phyloP scores from a whole-genome alignment of 2,797 vertebrate species.

The Tenualosa thibaudeaui region DNA sequence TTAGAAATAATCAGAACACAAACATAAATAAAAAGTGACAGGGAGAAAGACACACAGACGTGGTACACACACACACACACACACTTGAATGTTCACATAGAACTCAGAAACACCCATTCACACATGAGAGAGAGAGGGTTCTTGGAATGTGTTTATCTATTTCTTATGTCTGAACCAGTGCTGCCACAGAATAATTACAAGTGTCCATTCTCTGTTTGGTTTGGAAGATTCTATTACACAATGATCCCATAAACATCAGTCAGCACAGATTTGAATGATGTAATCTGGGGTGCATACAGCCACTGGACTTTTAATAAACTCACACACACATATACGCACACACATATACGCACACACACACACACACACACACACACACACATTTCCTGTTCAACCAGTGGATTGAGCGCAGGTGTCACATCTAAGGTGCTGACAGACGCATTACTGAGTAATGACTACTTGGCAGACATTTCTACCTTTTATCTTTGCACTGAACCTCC shows the following conservation, averaged over 20 bases:
- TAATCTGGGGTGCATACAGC: background rate
- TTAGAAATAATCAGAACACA: background rate
- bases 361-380: constrained; percentile 11
- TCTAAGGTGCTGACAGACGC: background rate
- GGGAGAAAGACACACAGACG: background rate
- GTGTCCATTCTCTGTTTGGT: background rate
- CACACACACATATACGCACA: background rate
- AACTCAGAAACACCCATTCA: no score
- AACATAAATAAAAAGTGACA: background rate
- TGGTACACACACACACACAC: background rate
- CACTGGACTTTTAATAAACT: background rate
- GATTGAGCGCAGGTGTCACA: constrained; percentile 16
- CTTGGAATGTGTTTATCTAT: background rate
- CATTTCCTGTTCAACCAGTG: constrained; percentile 16
- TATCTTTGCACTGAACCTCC: background rate
- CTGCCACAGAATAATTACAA: background rate
- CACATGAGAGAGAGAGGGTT: background rate
- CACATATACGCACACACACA: constrained; percentile 8
- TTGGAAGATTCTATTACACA: background rate
- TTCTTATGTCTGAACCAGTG: background rate
- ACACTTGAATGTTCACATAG: background rate
- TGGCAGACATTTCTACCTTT: constrained; percentile 7
- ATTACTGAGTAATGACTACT: background rate
- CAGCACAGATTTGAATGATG: background rate
- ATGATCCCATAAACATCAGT: background rate